Conservation (phyloP, 1,140 invertebrate species). For the Camponotus vicinus region DNA sequence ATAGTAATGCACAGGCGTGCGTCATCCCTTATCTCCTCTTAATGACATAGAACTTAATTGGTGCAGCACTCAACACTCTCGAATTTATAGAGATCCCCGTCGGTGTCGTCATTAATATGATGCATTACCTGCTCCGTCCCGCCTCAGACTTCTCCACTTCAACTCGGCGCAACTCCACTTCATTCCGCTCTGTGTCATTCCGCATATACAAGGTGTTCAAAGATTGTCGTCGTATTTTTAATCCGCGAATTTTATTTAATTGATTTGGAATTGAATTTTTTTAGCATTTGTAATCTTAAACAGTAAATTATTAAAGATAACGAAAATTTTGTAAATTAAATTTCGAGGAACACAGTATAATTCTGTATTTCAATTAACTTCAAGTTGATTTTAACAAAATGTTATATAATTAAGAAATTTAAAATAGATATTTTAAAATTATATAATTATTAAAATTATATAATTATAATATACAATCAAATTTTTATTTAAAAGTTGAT, state of each 20-base stretch:
- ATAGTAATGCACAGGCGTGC: slow-evolving; percentile 36
- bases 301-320: background rate
- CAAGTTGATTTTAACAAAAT: background rate
- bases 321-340: background rate
- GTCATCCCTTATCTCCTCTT: slow-evolving; percentile 63
- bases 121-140: slow-evolving; percentile 68
- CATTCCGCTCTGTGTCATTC: slow-evolving; percentile 46
- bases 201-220: slow-evolving; percentile 17
- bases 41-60: slow-evolving; percentile 77
- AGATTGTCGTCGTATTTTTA: slow-evolving; percentile 16
- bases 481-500: background rate
- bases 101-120: slow-evolving; percentile 77
- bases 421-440: slow-evolving; percentile 11
- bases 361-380: background rate
- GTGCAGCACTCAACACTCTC: slow-evolving; percentile 74
- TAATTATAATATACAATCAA: background rate
- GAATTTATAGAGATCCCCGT: slow-evolving; percentile 71
- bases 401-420: background rate
- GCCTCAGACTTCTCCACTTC: slow-evolving; percentile 63
- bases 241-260: slow-evolving; percentile 19
- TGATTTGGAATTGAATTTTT: background rate
- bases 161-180: slow-evolving; percentile 66
- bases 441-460: background rate
- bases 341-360: background rate
- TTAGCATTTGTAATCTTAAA: background rate